Base-by-base conservation (phyloP, 2,888 invertebrate species). In the Ceramica pisi region DNA sequence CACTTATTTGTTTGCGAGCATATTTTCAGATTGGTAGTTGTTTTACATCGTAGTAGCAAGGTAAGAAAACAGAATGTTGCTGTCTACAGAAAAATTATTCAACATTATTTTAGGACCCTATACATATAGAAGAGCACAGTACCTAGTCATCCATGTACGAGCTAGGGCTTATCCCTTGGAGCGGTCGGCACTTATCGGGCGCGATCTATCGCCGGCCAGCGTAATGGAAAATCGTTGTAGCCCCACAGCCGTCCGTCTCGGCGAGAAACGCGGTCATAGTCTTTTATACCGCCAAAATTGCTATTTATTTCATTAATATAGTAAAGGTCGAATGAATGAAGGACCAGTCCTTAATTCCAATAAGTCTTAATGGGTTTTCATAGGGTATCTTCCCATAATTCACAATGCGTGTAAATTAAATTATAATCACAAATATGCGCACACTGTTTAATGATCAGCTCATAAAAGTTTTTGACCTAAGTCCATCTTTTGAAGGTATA, bases 221-320 rank as follows among this genome's bases (percentile, higher is more conserved):
- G 85, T 91, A 92, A 92, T 92, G 91, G 91, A 92, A 92, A 91
- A 92, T 80, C 88, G 87, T 75, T 92, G 92, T 92, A 81, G 60
- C 83, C 83, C 71, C 76, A 80, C 71, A 70, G 66, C 67, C 78
- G 67, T 65, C 69, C 75, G 76, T 71, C 75, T 81, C 75, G 65
- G 26, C 68, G 71, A 69, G 69, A 78, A 77, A 70, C 64, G 55
- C 65, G 70, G 72, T 67, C 67, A 62, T 65, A 71, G 72, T 57
- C 56, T 64, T 78, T 31, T 59, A 73, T 69, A 65, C 7, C 23
- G 55, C 23, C 46, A 59, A 50, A 83, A 67, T 67, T 50, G 50
- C 48, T 50, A 23, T 38, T 71, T 53, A 64, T 51, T 72, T 44
- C 16, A 23, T 23, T 68, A 44, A n/a, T 31, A 66, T 31, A 23